Evolutionary conservation across 1,140 invertebrate species (phyloP).

Genomic region (Nephotettix cincticeps): DNA sequence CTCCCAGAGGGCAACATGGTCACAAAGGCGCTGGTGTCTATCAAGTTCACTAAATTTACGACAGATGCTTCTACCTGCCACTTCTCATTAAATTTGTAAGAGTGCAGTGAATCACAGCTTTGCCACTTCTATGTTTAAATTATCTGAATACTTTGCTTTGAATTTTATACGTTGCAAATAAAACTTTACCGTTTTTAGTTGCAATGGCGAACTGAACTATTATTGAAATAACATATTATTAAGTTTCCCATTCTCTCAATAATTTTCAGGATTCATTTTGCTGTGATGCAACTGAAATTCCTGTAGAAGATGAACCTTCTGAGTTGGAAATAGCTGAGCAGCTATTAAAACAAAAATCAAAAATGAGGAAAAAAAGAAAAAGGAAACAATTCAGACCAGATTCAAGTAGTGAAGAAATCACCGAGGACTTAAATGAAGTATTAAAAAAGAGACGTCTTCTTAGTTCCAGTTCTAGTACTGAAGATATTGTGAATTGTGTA

Average conservation of each 20-base stretch:
- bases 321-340: conserved; percentile 31
- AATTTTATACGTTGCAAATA: too few species aligned
- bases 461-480: background rate
- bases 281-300: conserved; percentile 27
- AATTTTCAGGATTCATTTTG: conserved; percentile 36
- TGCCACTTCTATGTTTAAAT: too few species aligned
- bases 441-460: background rate
- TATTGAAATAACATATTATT: background rate
- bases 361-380: background rate
- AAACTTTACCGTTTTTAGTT: too few species aligned
- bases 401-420: background rate
- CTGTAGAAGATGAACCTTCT: conserved; percentile 23
- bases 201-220: too few species aligned
- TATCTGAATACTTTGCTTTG: too few species aligned
- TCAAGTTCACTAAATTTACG: too few species aligned
- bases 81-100: too few species aligned
- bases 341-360: conserved; percentile 25
- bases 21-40: too few species aligned
- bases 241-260: background rate
- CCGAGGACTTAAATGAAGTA: background rate
- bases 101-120: too few species aligned
- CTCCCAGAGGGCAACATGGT: too few species aligned
- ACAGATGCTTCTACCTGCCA: too few species aligned
- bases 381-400: background rate
- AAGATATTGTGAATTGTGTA: background rate